A percentile compares a stretch with the other conserved stretches of the same genome.
Evolutionary conservation across 2,888 invertebrate species (phyloP).

Genomic region (Microctonus hyperodae): DNA sequence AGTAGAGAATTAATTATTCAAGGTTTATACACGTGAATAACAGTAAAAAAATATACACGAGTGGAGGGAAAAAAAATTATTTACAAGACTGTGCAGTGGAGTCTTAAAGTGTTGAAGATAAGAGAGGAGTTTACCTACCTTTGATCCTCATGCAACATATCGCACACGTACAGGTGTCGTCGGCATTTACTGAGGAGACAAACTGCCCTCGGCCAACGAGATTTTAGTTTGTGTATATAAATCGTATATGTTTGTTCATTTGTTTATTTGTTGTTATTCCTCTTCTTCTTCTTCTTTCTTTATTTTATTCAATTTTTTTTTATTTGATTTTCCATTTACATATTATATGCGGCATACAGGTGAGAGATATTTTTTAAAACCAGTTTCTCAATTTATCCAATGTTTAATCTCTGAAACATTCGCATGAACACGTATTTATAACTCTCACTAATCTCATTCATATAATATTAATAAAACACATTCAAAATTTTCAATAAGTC

Average conservation of each 20-base stretch:
- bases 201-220: constrained; percentile 15
- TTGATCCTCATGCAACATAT: neutral
- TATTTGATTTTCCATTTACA: neutral
- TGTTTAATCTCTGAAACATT: neutral
- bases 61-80: neutral
- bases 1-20: neutral
- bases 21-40: neutral
- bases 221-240: neutral
- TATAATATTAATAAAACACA: neutral
- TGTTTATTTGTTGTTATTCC: neutral
- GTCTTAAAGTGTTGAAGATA: constrained; percentile 30
- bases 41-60: neutral
- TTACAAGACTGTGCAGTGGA: neutral
- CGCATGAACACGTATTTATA: neutral
- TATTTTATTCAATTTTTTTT: neutral
- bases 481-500: neutral
- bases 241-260: too few species aligned
- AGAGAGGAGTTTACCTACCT: constrained; percentile 4
- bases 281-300: neutral
- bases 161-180: constrained; percentile 15
- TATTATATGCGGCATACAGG: neutral
- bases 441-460: neutral
- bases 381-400: neutral
- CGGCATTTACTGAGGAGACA: constrained; percentile 15
- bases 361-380: constrained; percentile 8